Base-by-base conservation (phyloP, 2,888 invertebrate genomes). In the Temnothorax unifasciatus region DNA sequence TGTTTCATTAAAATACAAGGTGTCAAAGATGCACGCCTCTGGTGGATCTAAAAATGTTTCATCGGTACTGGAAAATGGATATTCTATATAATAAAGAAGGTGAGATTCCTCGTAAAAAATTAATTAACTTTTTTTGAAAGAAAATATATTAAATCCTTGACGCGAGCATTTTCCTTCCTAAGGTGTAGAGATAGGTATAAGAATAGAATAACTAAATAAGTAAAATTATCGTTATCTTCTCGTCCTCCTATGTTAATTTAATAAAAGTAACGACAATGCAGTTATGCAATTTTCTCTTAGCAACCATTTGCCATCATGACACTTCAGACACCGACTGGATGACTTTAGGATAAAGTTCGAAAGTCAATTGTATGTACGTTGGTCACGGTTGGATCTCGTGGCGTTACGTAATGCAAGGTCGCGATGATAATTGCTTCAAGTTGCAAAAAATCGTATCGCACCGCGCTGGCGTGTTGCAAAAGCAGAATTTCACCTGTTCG, bases 361-460 rank as follows among this genome's bases (percentile, higher is more conserved):
- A 25, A 82, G 61, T 52, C 52, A 18, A 50, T 82, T 38, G 38
- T 44, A 54, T 13, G n/a, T 52, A 44, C 21, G 41, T 77, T 21
- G n/a, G 44, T 44, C 82, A 77, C 66, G 76, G 76, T 34, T 66
- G 18, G 21, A 82, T 82, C 52, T 41, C 76, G 54, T 82, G 75
- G 63, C 52, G 18, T 82, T 83, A 76, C 15, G 25, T 47, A 83
- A 83, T 66, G 13, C 77, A 82, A 82, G 83, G 54, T 47, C 66
- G 21, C n/a, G n/a, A 76, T 47, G n/a, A 64, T 76, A 47, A 59
- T 69, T 74, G 15, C 15, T 76, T 15, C 74, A 50, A 13, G 44
- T 82, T 74, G 44, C 38, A 75, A 74, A 38, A 54, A 82, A 82
- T 63, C n/a, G 6, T 54, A 52, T 50, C 9, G 29, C 41, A 38